These are phyloP conservation scores for Rattus rattus DNA, from an alignment of 2,113 vertebrate species.

Conservation along the genomic window DNA sequence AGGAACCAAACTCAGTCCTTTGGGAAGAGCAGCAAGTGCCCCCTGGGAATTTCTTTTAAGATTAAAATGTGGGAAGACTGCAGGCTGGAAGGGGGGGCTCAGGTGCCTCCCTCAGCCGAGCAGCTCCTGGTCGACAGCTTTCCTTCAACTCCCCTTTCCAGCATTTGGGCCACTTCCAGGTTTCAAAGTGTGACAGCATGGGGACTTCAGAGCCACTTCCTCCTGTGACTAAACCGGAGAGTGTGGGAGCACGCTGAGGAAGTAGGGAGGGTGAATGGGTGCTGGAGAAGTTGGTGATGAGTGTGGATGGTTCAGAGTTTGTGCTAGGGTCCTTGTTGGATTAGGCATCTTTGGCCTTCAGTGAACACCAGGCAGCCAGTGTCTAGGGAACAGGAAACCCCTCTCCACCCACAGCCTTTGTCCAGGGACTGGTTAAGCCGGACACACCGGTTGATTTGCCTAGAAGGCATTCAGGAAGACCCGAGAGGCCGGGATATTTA, in stretches of 20 bases:
- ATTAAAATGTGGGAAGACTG: background rate
- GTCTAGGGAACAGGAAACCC: background rate
- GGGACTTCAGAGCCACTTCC: conserved; percentile 41
- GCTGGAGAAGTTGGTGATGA: background rate
- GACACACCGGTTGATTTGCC: background rate
- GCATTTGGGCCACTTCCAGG: conserved; percentile 56
- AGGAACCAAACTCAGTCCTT: background rate
- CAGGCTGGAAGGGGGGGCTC: background rate
- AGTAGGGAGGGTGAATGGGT: background rate
- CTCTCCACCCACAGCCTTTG: background rate
- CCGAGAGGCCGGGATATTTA: background rate
- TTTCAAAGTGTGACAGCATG: conserved; percentile 1
- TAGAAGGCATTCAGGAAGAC: conserved; percentile 6
- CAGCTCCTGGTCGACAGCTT: background rate
- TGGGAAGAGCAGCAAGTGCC: background rate
- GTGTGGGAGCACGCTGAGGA: background rate
- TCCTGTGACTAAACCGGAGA: conserved; percentile 1
- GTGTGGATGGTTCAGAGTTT: background rate
- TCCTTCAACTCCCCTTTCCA: background rate
- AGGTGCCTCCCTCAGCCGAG: background rate
- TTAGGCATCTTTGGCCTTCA: background rate
- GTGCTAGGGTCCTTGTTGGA: background rate
- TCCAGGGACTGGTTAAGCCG: conserved; percentile 1
- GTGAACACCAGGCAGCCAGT: background rate
- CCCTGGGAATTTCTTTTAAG: background rate